phyloP scores from a whole-genome alignment of 30 jellyfish, hydroid and myxozoan genomes.

The Sanderia malayensis region DNA sequence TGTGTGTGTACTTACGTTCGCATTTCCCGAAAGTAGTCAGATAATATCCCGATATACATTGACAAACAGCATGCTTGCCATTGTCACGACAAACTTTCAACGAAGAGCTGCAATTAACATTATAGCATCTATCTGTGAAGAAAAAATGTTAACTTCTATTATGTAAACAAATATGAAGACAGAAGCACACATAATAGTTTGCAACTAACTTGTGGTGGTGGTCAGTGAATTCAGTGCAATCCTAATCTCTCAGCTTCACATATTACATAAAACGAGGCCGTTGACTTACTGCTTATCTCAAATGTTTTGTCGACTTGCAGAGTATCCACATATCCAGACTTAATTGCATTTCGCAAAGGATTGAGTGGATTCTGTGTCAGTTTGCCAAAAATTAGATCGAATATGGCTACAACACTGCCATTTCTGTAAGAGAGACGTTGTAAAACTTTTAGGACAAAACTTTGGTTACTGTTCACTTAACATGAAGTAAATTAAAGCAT shows the following conservation, averaged over 20 bases:
- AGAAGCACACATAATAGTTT: not conserved
- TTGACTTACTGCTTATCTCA: not conserved
- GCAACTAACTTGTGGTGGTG: not conserved
- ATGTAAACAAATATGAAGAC: not conserved
- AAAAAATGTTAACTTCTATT: no score
- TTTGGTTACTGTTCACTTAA: not conserved
- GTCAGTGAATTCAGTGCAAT: not conserved
- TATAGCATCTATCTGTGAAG: not conserved
- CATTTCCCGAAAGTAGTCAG: not conserved
- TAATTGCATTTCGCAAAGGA: not conserved
- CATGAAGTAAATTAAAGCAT: not conserved
- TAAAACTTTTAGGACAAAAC: not conserved
- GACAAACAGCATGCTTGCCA: not conserved
- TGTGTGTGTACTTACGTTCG: not conserved
- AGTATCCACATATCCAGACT: not conserved
- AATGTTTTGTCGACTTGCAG: not conserved
- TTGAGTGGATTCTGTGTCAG: not conserved
- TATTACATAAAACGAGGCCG: not conserved
- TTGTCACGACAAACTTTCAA: not conserved
- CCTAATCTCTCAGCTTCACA: not conserved
- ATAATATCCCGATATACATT: not conserved
- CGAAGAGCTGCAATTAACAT: not conserved
- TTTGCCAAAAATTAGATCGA: not conserved
- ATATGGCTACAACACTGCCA: not conserved
- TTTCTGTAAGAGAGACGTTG: not conserved